Base-by-base conservation (phyloP, 2,888 invertebrate genomes). In the Tanypteryx hageni region DNA sequence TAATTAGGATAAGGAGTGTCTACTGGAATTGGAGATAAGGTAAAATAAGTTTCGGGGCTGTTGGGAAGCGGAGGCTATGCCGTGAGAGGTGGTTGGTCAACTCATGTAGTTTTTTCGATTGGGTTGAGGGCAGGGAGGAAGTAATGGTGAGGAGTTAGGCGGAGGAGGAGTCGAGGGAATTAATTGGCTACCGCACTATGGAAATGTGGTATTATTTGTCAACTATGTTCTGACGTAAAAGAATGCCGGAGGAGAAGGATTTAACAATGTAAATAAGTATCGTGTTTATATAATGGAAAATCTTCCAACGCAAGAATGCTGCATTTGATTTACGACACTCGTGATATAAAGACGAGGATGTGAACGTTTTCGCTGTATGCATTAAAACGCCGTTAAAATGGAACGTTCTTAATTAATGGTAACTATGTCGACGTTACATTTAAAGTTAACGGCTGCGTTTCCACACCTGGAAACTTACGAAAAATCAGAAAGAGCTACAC, bases 1-100 rank as follows among this genome's bases (percentile, higher is more conserved):
- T 89, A 64, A 89, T 89, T 89, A 89, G 89, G 89, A 89, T 89
- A 89, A 89, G 89, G 89, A 89, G 89, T 89, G 89, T 68, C 89
- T 89, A 64, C 89, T 89, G 89, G 44, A 89, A 89, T 44, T 64
- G 89, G n/a, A 89, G 89, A 89, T 89, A 89, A 89, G 89, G 89
- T 44, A 13, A 44, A 27, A 76, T 68, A 68, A 68, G 68, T 44
- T 44, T 44, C 44, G 44, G 5, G 83, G 83, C 83, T 44, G 83
- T 64, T 86, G 68, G 86, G 86, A 61, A 31, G 31, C 68, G 27
- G 22, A 89, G 64, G 89, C 64, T 76, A 27, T 44, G 18, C 64
- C 44, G 89, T 31, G 44, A 68, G 44, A 56, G 89, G 64, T 16
- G 31, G 64, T 56, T 83, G 83, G 83, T 83, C 56, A 83, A 56